Evolutionary conservation across 2,797 vertebrate species (phyloP), one percentile per base, ranked within the genome.

Genomic region (Leptatherina wallacei): DNA sequence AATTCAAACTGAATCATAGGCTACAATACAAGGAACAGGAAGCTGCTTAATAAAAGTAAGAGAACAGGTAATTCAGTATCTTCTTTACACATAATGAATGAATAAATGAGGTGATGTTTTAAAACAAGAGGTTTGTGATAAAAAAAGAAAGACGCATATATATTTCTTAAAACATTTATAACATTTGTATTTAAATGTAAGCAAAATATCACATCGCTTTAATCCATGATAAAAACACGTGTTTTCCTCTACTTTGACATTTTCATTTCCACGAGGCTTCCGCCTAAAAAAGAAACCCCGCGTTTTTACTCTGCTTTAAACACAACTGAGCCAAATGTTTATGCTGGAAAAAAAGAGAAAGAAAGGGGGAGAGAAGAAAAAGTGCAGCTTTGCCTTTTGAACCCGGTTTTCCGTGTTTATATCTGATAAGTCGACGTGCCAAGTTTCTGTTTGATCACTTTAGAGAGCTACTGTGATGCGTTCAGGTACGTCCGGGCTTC

Each of bases 1-100:
- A 78, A 78, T 20, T 56, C 57, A 61, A 67, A 71, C 65, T 55
- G 78, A 75, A 82, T 30, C 59, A 14, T 16, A 40, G 35, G 35
- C 67, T 18, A 12, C 85, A 72, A 81, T 74, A 64, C 76, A 72
- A 90, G 86, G 83, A 88, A 78, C 77, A 84, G 54, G 65, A 77
- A 58, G 62, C 80, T 63, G 71, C 61, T 81, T 55, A 56, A 29
- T 60, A 74, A 68, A 81, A 80, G 61, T 73, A 42, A 67, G 11
- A 62, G 13, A 73, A 81, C 77, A 94, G 93, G 92, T 93, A 90
- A 87, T 55, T 24, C 5, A 3, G 54, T 71, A 74, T 85, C 54
- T 82, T 81, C 49, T 75, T 79, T 61, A 20, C 66, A 61, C 42
- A 57, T 61, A 6, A 58, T 14, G 29, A 55, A 6, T 52, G 22